Evolutionary conservation across 2,113 vertebrate genomes (phyloP).

Genomic region (Tichodroma muraria): DNA sequence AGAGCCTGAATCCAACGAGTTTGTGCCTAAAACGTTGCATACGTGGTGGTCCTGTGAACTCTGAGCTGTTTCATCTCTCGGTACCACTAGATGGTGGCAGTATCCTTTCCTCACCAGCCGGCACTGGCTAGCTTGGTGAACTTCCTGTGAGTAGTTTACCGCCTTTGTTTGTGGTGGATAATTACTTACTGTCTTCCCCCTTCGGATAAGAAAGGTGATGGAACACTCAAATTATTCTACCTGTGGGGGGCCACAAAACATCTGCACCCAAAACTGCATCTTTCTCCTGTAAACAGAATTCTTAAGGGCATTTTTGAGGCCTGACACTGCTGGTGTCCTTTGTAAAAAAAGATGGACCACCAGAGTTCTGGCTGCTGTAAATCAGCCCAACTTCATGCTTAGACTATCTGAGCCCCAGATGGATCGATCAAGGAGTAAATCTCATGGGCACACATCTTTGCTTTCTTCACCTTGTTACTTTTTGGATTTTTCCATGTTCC

Average conservation of each 20-base stretch:
- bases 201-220: not conserved
- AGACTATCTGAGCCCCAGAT: not conserved
- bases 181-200: not conserved
- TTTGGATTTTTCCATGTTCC: not conserved
- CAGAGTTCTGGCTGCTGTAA: not conserved
- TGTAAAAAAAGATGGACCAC: not conserved
- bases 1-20: not conserved
- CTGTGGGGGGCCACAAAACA: not conserved
- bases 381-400: not conserved
- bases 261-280: not conserved
- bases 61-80: not conserved
- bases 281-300: not conserved
- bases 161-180: not conserved
- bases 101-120: not conserved
- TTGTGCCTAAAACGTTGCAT: not conserved
- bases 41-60: not conserved
- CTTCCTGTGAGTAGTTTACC: not conserved
- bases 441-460: not conserved
- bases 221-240: not conserved
- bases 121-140: not conserved
- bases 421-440: not conserved
- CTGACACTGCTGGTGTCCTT: not conserved
- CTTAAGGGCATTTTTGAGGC: not conserved
- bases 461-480: not conserved
- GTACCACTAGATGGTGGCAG: conserved; percentile 38